Base-by-base conservation (phyloP, 1,140 invertebrate genomes). In the Leptestheria dahalacensis region DNA sequence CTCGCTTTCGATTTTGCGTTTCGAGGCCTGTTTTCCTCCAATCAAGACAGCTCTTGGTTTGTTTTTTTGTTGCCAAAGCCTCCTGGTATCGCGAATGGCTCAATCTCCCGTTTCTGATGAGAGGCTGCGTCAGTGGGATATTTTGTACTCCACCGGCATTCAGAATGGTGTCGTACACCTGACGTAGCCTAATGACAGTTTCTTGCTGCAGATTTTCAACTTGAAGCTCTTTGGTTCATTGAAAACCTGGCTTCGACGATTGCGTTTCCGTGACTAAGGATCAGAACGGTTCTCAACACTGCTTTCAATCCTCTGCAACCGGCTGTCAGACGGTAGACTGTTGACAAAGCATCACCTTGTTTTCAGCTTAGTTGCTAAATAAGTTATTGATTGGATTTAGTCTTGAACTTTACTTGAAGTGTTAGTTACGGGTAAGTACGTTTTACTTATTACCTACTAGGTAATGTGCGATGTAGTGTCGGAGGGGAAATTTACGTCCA, bases 151-250 rank as follows among this genome's bases (percentile, higher is more conserved):
- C 51, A n/a, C 51, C 51, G 3, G 3, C 23, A 15, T 53, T 18
- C n/a, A 18, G 2, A 23, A 57, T 21, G 41, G 23, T 23, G 26
- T 47, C 56, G 47, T 57, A 57, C 26, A 57, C 56, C 20, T 21
- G 47, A 21, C 56, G n/a, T 41, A 29, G 6, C 23, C 18, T 20
- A n/a, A 57, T 21, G n/a, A 57, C 4, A 4, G 26, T 57, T 47
- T 57, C 56, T 20, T 1, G 20, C 21, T 41, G 29, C n/a, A 57
- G n/a, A 57, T 57, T 57, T 57, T 57, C 56, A 20, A 41, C 15
- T 23, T 47, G 56, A 28, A 57, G 18, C 3, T 57, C 41, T 23
- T 57, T 18, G n/a, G 48, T 57, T 57, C n/a, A 57, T 57, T 46
- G 33, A 47, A 25, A 47, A 57, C 12, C 33, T 41, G n/a, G 20